Evolutionary conservation across 1,140 invertebrate genomes (phyloP), one percentile per base, ranked within the genome.

Genomic region (Drosophila serrata): DNA sequence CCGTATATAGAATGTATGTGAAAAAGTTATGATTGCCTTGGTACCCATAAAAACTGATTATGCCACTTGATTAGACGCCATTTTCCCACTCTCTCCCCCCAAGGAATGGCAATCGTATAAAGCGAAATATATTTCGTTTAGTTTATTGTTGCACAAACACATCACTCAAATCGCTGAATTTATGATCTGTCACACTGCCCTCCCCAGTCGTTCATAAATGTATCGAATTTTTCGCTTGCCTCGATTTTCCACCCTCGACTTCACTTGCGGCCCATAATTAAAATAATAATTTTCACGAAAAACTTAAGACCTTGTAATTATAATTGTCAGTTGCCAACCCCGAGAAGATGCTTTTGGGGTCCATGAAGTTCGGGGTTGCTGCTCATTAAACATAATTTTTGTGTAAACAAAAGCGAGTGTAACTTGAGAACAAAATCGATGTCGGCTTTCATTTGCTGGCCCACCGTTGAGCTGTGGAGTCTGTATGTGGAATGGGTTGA

Each of bases 301-400:
- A 88, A 85, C 85, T 85, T 90, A 88, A 88, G 85, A 90, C 85
- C 69, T 79, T 90, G 85, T 88, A 88, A 88, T 88, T 88, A 90
- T 88, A 88, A 90, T 90, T 88, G 85, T 90, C 85, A 90, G 85
- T 90, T 86, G 51, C 33, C 85, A 81, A 85, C 81, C 85, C 85
- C 62, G 19, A 70, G 19, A 63, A 62, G 58, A 57, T 31, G 48
- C 40, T 56, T 22, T 22, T 0, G 22, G 37, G 42, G 27, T 31
- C 27, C 29, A 6, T n/a, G 37, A 11, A 65, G 24, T 53, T 61
- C 60, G 62, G 67, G 59, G 79, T 65, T 57, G 68, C 62, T 86
- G 80, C 85, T 88, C 85, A 88, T 88, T 88, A 88, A 90, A 84
- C 84, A 88, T 88, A 88, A 88, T 88, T 88, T 84, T 85, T 88